Conservation (phyloP, 2,888 invertebrate genomes). For the Lasioglossum lativentre region DNA sequence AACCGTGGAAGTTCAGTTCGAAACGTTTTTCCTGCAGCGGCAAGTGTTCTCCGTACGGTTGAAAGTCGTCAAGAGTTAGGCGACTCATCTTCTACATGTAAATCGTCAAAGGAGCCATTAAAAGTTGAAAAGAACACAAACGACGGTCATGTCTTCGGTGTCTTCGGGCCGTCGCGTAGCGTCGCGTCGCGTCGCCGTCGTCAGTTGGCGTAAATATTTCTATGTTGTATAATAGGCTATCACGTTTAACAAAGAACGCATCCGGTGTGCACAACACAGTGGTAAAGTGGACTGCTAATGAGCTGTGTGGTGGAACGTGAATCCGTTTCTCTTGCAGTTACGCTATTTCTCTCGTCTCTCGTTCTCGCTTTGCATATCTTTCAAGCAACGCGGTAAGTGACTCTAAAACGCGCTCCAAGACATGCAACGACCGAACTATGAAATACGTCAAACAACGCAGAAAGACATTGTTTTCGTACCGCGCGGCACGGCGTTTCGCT, state of each 20-base stretch:
- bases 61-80: background rate
- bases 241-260: constrained; percentile 22
- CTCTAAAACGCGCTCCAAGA: constrained; percentile 63
- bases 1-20: background rate
- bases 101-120: background rate
- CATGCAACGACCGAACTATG: constrained; percentile 48
- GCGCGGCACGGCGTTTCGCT: background rate
- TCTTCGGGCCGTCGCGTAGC: background rate
- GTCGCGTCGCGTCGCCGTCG: background rate
- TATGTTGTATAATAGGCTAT: constrained; percentile 25
- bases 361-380: constrained; percentile 29
- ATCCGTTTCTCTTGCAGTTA: constrained; percentile 50
- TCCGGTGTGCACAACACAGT: constrained; percentile 22
- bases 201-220: constrained; percentile 13
- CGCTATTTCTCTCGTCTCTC: constrained; percentile 41
- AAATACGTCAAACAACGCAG: background rate
- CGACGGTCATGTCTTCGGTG: background rate
- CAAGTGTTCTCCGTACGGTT: background rate
- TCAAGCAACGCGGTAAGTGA: constrained; percentile 37
- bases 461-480: constrained; percentile 23
- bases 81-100: constrained; percentile 8
- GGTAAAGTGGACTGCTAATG: constrained; percentile 68
- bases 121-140: background rate
- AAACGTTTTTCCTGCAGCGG: background rate
- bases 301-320: constrained; percentile 56